A percentile compares a stretch with the other conserved stretches of the same genome.
These are phyloP conservation scores for Oxystoma pomonae DNA, from an alignment of 2,888 invertebrate genomes.

Conservation along the genomic window DNA sequence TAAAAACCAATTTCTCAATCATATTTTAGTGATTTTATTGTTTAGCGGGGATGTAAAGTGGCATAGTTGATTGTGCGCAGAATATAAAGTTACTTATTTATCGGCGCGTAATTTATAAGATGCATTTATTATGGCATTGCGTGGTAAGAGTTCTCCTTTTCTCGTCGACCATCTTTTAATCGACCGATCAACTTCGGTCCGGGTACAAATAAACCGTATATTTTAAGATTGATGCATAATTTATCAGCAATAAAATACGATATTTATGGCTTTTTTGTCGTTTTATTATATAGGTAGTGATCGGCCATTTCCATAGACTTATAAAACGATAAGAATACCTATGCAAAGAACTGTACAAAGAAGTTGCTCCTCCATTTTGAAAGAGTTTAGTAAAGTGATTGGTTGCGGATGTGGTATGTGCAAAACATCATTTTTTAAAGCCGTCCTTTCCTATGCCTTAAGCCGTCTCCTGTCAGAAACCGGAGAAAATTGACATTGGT, in stretches of 20 bases:
- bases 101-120: slow-evolving; percentile 49
- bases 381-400: no score
- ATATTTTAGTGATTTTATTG: slow-evolving; percentile 51
- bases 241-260: slow-evolving; percentile 40
- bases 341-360: no score
- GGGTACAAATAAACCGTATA: slow-evolving; percentile 40
- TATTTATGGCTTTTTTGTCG: slow-evolving; percentile 37
- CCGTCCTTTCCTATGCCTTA: no score
- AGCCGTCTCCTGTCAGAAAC: no score
- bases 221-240: slow-evolving; percentile 44
- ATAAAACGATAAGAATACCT: no score
- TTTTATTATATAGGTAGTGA: slow-evolving; percentile 30
- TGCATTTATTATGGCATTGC: slow-evolving; percentile 47
- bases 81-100: slow-evolving; percentile 51
- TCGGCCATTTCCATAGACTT: slow-evolving; percentile 27
- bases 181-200: slow-evolving; percentile 39
- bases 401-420: no score
- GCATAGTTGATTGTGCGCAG: slow-evolving; percentile 49
- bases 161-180: slow-evolving; percentile 32
- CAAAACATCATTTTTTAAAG: no score
- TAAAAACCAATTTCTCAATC: slow-evolving; percentile 48
- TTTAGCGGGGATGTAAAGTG: slow-evolving; percentile 48
- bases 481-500: no score
- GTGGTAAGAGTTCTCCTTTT: slow-evolving; percentile 31
- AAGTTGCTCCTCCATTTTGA: no score